Evolutionary conservation across 1,140 invertebrate genomes (phyloP), one percentile per base, ranked within the genome.

Genomic region (Ceratosolen solmsi): DNA sequence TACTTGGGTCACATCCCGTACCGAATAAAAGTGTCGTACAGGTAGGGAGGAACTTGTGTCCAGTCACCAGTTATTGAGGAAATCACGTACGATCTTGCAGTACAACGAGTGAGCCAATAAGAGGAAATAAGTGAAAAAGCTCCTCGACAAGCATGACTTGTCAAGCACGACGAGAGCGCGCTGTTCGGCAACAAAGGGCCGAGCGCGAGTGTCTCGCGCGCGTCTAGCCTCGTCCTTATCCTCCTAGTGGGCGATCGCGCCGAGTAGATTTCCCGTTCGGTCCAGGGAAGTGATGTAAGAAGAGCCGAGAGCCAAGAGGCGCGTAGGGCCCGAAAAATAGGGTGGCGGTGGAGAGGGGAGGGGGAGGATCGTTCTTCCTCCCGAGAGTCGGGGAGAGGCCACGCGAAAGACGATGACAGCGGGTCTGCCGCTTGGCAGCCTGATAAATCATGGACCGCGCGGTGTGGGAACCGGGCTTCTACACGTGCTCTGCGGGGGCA

Each of bases 401-500:
- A 65, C 20, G 54, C 49, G 68, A 27, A 51, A 72, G 87, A 86
- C 89, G 89, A 90, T 89, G 89, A 89, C 89, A 87, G 88, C 86
- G 85, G 86, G 85, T 89, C 84, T 86, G 84, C 86, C 87, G 86
- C 86, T 86, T 88, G 87, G 86, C 86, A 88, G 87, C 86, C 87
- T 87, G 88, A 90, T 91, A 90, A 90, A 90, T 91, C 89, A 90
- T 89, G 85, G 76, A 75, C n/a, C n/a, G 82, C 76, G 85, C 85
- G 84, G 85, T 87, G 87, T 88, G 87, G 87, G 88, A 89, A 89
- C 86, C 84, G 84, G 82, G 54, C 41, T 78, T 78, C 76, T 85
- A 63, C 77, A 80, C 41, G 30, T 74, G 72, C 63, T 41, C 77
- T 11, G 30, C 51, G 73, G 33, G 51, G 17, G 33, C 51, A 58